phyloP scores from a whole-genome alignment of 2,113 vertebrate genomes.

The Sebastes schlegelii region DNA sequence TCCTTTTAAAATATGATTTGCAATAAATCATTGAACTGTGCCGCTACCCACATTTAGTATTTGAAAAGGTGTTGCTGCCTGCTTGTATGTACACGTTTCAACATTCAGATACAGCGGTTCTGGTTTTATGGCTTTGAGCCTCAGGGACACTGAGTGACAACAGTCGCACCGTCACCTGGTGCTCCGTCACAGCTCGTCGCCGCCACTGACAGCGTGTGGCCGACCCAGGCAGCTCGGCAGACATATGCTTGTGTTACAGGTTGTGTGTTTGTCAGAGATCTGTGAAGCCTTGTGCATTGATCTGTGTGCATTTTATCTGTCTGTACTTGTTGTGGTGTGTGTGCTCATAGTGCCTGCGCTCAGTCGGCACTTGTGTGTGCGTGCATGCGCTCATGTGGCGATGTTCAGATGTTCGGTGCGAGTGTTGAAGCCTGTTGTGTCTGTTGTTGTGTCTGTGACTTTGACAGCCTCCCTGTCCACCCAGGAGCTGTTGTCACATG shows the following conservation, averaged over 20 bases:
- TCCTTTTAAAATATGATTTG: neutral
- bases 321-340: neutral
- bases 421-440: conserved; percentile 39
- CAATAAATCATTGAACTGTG: neutral
- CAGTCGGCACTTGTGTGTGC: neutral
- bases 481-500: conserved; percentile 70
- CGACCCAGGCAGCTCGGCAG: conserved; percentile 23
- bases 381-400: conserved; percentile 11
- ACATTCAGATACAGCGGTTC: conserved; percentile 33
- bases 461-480: conserved; percentile 58
- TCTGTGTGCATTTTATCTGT: neutral
- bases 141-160: conserved; percentile 64
- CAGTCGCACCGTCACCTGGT: conserved; percentile 43
- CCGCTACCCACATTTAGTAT: neutral
- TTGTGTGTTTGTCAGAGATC: conserved; percentile 19
- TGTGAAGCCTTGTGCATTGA: neutral
- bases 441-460: conserved; percentile 45
- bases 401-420: conserved; percentile 34
- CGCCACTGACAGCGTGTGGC: conserved; percentile 47
- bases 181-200: conserved; percentile 53
- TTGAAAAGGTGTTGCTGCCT: neutral
- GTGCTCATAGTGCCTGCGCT: neutral
- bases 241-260: conserved; percentile 36
- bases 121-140: conserved; percentile 43
- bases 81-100: conserved; percentile 17